Base-by-base conservation (phyloP, 2,888 invertebrate genomes). In the Phrixothrix hirtus region DNA sequence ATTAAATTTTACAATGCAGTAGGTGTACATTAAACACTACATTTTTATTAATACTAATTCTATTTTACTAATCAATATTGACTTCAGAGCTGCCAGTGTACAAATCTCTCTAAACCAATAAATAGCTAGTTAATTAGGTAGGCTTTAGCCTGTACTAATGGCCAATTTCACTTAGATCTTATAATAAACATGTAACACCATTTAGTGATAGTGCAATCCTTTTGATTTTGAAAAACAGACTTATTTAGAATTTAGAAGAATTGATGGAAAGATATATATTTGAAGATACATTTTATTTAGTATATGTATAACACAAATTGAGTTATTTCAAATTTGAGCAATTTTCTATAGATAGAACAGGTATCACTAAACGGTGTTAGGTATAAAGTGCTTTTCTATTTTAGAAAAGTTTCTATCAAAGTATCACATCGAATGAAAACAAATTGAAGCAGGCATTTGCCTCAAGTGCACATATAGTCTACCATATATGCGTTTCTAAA, bases 361-460 rank as follows among this genome's bases (percentile, higher is more conserved):
- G 15, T 21, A 14, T 42, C 48, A 55, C 45, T 44, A 49, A 49
- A 45, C 41, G 49, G 25, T 43, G 43, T 38, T 54, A 37, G 14
- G 14, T 15, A 48, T 34, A 42, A 31, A 36, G 35, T 39, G 32
- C 44, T 38, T 37, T 47, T 49, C 38, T 42, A 42, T 36, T 42
- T 47, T 34, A 55, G 48, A 55, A 43, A 50, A 50, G 43, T 51
- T 15, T 39, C 39, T 39, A 39, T 39, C 34, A 45, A 58, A 57
- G 55, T 73, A 74, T 74, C 74, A 74, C 73, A 74, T 74, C 72
- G 70, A 74, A 73, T 72, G 72, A 72, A 68, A 71, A 69, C 68
- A 65, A 68, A 72, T 69, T 64, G 64, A 73, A 74, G 73, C 72
- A 59, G 35, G 45, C 52, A 46, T 41, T 52, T 45, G 41, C 52